A percentile compares a stretch with the other conserved stretches of the same genome.
phyloP scores from a whole-genome alignment of 1,140 invertebrate genomes.

The Papilio xuthus region DNA sequence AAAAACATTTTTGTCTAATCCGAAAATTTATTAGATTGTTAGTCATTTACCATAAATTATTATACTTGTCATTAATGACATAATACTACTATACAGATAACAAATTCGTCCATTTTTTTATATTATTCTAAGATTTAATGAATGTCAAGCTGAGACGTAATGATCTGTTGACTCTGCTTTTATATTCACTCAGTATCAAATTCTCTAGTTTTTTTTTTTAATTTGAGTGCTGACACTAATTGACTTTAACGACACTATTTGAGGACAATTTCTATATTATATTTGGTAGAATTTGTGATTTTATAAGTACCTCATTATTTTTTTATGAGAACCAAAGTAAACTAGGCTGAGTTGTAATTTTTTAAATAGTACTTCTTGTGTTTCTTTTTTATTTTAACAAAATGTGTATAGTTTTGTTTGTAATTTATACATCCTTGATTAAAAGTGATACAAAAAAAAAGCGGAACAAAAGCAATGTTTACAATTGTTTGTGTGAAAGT shows the following conservation, averaged over 20 bases:
- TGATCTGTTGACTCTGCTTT: background rate
- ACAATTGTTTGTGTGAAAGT: constrained; percentile 24
- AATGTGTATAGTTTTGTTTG: background rate
- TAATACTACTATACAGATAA: too few relatives aligned
- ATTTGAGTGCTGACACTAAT: background rate
- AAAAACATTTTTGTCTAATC: background rate
- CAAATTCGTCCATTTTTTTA: too few relatives aligned
- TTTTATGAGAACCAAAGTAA: background rate
- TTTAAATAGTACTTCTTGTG: background rate
- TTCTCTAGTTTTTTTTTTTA: background rate
- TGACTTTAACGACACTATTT: background rate
- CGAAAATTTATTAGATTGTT: background rate
- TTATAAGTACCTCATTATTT: background rate
- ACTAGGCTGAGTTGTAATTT: background rate
- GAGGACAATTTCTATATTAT: background rate
- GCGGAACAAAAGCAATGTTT: constrained; percentile 14
- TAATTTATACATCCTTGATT: constrained; percentile 16
- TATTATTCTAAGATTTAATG: background rate
- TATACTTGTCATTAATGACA: too few relatives aligned
- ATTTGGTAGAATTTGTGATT: background rate
- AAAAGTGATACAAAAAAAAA: constrained; percentile 18
- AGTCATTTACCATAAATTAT: too few relatives aligned
- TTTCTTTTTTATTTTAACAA: background rate
- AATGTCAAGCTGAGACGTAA: background rate
- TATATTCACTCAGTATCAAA: background rate